Evolutionary conservation across 1,140 invertebrate species (phyloP), one percentile per base, ranked within the genome.

Genomic region (Cryptotermes secundus): DNA sequence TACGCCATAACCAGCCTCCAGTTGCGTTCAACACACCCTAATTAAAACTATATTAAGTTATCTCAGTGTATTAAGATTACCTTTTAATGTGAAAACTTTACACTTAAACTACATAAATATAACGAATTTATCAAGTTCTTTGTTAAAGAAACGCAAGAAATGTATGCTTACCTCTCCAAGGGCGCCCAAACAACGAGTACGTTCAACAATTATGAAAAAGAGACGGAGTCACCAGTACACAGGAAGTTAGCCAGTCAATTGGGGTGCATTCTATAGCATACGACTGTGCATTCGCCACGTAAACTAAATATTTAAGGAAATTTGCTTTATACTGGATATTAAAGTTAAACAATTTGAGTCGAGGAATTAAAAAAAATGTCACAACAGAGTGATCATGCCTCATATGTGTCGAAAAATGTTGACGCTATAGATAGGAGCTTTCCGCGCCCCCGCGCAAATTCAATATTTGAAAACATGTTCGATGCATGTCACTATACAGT

Each of bases 131-230:
- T 7, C 26, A 72, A 31, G 3, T 72, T 72, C 59, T n/a, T 72
- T 72, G 59, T 72, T 38, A 9, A 72, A 3, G n/a, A 72, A n/a
- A n/a, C 9, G 7, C 26, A 31, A 31, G 59, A 72, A 72, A 72
- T 31, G 59, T 31, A 31, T 31, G 59, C 59, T 31, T 72, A 72
- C 59, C 59, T n/a, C 26, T n/a, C 45, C 59, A 72, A 72, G 26
- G n/a, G 59, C 59, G 26, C 59, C 59, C 59, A 72, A 72, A 72
- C 59, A 72, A 72, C 59, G 26, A 72, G 26, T 72, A 72, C 59
- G 59, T 72, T 72, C 59, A 72, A 4, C 26, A 72, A 72, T 72
- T 72, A 72, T 31, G 59, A 31, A n/a, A 4, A 6, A 31, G 9
- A 31, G 6, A 31, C 59, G 59, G 59, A 72, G 31, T n/a, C n/a